phyloP scores from a whole-genome alignment of 2,797 vertebrate genomes.

The Dendrocincla fuliginosa region DNA sequence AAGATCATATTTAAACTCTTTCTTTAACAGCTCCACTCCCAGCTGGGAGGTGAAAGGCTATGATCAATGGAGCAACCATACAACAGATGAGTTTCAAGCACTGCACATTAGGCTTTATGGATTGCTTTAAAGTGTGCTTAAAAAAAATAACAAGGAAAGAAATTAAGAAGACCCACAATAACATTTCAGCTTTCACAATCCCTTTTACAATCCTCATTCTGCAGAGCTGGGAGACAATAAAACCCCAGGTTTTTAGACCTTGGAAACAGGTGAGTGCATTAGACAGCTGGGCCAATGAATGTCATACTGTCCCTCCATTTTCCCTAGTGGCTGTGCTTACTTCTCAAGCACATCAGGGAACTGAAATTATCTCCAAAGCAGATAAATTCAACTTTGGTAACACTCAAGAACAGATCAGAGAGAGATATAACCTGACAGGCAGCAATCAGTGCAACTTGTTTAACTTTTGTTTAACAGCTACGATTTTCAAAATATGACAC shows the following conservation, averaged over 20 bases:
- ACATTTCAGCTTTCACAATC: background rate
- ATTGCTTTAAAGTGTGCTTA: constrained; percentile 17
- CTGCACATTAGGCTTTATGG: background rate
- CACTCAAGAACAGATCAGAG: background rate
- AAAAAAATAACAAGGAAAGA: background rate
- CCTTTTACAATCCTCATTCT: background rate
- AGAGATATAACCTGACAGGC: background rate
- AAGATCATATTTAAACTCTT: background rate
- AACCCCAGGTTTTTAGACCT: background rate
- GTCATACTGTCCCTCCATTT: background rate
- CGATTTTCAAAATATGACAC: background rate
- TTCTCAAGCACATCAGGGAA: background rate
- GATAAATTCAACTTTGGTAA: background rate
- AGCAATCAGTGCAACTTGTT: background rate
- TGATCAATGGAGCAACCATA: background rate
- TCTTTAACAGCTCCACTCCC: background rate
- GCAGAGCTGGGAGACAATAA: constrained; percentile 14
- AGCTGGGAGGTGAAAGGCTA: background rate
- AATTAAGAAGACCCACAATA: constrained; percentile 4
- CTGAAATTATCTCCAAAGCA: background rate
- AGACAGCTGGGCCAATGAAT: background rate
- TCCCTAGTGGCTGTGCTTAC: background rate
- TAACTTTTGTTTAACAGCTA: background rate
- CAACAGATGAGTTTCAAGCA: background rate
- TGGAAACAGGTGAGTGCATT: background rate